Percentiles rank a stretch among this genome's conserved stretches.
These are phyloP conservation scores for Petrolisthes cinctipes DNA, from an alignment of 2,888 invertebrate genomes.

Conservation along the genomic window DNA sequence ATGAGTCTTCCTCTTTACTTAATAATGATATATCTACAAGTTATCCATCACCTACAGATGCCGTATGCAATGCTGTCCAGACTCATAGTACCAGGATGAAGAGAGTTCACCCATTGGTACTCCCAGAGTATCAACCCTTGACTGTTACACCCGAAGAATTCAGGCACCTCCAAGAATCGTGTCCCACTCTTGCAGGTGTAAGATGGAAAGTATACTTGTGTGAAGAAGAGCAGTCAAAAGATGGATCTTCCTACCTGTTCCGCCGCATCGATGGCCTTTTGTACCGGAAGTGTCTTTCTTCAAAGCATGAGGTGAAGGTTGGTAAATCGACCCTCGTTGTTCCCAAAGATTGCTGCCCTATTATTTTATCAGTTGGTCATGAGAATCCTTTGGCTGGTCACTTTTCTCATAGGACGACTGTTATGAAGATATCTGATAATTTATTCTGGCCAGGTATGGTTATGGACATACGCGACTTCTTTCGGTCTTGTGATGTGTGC, in stretches of 20 bases:
- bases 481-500: constrained; percentile 21
- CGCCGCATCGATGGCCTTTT: background rate
- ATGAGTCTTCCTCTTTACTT: background rate
- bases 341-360: constrained; percentile 13
- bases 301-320: background rate
- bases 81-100: background rate
- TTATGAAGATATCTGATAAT: background rate
- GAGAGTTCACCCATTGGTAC: constrained; percentile 10
- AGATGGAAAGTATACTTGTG: background rate
- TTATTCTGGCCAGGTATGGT: constrained; percentile 44
- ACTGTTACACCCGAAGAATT: background rate
- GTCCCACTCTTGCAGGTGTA: background rate
- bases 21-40: too few species aligned
- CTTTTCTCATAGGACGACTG: constrained; percentile 16
- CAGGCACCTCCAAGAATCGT: background rate
- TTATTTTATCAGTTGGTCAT: too few species aligned
- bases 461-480: constrained; percentile 14
- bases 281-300: constrained; percentile 26
- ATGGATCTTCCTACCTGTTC: background rate
- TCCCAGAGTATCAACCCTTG: constrained; percentile 3
- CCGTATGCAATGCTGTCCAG: background rate
- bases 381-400: too few species aligned
- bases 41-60: background rate
- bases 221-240: background rate
- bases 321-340: constrained; percentile 18